These are phyloP conservation scores for Psylliodes chrysocephalus DNA, from an alignment of 2,888 invertebrate species.

Conservation along the genomic window DNA sequence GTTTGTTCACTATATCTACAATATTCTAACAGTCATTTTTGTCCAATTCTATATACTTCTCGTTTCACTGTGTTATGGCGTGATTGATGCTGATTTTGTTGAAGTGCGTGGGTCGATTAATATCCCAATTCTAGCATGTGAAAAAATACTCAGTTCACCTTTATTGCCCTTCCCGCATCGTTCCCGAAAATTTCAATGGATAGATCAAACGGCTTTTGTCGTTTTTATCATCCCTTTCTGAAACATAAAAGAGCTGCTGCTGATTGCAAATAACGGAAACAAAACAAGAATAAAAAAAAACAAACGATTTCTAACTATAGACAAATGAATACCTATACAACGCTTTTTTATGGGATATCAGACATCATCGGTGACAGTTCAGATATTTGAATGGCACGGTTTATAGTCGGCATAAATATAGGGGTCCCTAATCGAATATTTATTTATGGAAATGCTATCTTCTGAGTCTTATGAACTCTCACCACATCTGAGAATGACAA, in stretches of 20 bases:
- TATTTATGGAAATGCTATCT: too few relatives aligned
- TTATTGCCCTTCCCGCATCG: background rate
- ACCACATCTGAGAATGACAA: too few relatives aligned
- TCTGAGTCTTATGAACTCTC: too few relatives aligned
- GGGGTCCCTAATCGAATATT: too few relatives aligned
- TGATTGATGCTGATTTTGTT: constrained; percentile 30
- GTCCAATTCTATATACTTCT: background rate
- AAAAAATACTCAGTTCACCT: background rate
- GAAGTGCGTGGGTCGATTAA: background rate
- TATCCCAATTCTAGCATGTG: background rate
- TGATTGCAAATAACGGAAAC: background rate
- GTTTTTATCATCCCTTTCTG: background rate
- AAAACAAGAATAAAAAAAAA: too few relatives aligned
- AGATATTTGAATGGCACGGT: too few relatives aligned
- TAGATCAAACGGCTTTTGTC: background rate
- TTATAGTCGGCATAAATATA: too few relatives aligned
- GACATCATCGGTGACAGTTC: background rate
- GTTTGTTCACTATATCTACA: too few relatives aligned
- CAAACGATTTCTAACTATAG: too few relatives aligned
- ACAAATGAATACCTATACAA: too few relatives aligned
- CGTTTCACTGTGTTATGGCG: background rate
- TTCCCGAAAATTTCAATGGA: background rate
- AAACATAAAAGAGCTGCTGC: background rate
- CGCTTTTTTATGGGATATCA: background rate
- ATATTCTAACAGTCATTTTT: too few relatives aligned